Percentiles rank a stretch among this genome's conserved stretches.
These are phyloP conservation scores for Columba janthina DNA, from an alignment of 2,113 vertebrate species.

Conservation along the genomic window DNA sequence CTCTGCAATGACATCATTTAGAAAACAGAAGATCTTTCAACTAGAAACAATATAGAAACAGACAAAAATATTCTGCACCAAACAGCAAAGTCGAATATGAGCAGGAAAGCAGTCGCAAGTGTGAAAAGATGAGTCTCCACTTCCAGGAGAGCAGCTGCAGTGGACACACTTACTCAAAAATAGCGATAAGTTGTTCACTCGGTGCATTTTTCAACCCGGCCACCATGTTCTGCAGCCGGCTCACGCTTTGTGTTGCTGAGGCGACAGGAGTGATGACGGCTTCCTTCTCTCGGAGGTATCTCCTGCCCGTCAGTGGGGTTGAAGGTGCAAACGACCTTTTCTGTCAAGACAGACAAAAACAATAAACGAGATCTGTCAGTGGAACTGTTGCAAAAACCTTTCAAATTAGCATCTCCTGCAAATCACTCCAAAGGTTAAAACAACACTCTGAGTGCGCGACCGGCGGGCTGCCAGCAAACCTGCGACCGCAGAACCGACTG, in stretches of 20 bases:
- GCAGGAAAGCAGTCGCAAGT: background rate
- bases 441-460: fast-evolving
- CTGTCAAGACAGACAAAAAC: slow-evolving; percentile 58
- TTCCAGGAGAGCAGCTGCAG: background rate
- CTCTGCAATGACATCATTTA: background rate
- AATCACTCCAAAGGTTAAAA: background rate
- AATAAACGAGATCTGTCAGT: background rate
- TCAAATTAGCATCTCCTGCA: background rate
- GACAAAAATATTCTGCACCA: background rate
- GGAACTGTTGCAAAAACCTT: background rate
- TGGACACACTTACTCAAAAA: slow-evolving; percentile 82
- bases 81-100: background rate
- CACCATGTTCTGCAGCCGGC: slow-evolving; percentile 90
- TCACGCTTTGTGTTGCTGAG: slow-evolving; percentile 94
- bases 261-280: slow-evolving; percentile 89
- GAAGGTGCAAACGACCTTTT: slow-evolving; percentile 89
- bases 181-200: slow-evolving; percentile 81
- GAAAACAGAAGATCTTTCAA: background rate
- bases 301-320: slow-evolving; percentile 92
- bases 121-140: background rate
- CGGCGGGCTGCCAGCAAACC: background rate
- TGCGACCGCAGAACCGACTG: background rate
- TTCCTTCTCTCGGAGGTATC: slow-evolving; percentile 94
- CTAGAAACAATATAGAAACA: background rate
- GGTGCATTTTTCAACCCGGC: slow-evolving; percentile 86